Percentiles rank a stretch among this genome's conserved stretches.
Conservation (phyloP, 2,113 vertebrate species). For the Plestiodon gilberti region DNA sequence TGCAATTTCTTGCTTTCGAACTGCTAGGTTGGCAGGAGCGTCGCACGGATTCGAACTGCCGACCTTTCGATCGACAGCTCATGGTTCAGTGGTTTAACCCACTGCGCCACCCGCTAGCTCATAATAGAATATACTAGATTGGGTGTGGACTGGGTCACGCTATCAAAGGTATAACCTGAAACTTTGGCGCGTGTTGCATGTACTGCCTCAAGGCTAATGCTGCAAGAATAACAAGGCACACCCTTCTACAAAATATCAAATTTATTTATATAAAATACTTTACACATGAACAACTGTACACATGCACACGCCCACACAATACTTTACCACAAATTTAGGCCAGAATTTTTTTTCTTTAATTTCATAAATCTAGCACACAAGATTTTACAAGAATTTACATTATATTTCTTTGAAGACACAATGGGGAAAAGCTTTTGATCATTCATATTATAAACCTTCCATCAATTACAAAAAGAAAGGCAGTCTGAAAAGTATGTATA, state of each 20-base stretch:
- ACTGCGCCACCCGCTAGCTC: too few relatives aligned
- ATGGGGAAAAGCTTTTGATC: conserved; percentile 90
- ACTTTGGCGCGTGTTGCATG: too few relatives aligned
- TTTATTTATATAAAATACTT: conserved; percentile 94
- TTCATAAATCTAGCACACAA: conserved; percentile 88
- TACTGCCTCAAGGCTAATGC: background rate
- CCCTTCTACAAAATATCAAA: conserved; percentile 94
- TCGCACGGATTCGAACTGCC: too few relatives aligned
- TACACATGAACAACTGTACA: conserved; percentile 80
- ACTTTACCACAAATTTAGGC: conserved; percentile 88
- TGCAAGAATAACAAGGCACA: conserved; percentile 29
- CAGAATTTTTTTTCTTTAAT: conserved; percentile 76
- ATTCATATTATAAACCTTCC: conserved; percentile 82
- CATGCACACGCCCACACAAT: conserved; percentile 95
- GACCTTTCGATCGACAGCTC: too few relatives aligned
- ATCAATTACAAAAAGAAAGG: conserved; percentile 98
- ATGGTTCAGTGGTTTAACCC: too few relatives aligned
- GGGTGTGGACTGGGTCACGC: too few relatives aligned
- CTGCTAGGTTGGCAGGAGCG: too few relatives aligned
- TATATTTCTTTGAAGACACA: conserved; percentile 89
- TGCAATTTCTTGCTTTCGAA: too few relatives aligned
- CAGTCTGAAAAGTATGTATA: conserved; percentile 99
- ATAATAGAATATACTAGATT: too few relatives aligned
- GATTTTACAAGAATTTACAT: conserved; percentile 86
- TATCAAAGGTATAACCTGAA: too few relatives aligned